Conservation (phyloP, 2,888 invertebrate species). For the Anthrax anthrax region DNA sequence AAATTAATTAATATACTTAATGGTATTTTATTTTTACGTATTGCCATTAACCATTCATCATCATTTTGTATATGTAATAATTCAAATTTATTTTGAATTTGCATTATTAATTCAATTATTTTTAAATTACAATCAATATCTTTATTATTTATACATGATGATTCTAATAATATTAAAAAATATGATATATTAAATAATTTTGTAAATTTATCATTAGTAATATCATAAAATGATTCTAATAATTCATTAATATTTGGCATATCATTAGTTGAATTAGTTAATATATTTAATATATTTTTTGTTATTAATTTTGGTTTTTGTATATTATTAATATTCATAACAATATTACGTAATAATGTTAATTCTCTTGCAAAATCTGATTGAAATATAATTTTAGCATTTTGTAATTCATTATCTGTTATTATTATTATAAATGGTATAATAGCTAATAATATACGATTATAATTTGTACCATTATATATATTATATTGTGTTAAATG, state of each 20-base stretch:
- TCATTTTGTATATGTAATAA: conserved; percentile 13
- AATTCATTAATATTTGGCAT: conserved; percentile 16
- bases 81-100: conserved; percentile 15
- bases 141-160: background rate
- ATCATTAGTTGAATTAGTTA: conserved; percentile 6
- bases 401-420: conserved; percentile 26
- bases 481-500: conserved; percentile 37
- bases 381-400: conserved; percentile 31
- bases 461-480: conserved; percentile 37
- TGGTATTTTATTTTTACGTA: conserved; percentile 37
- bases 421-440: conserved; percentile 48
- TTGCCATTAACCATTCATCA: conserved; percentile 27
- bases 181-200: conserved; percentile 19
- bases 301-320: background rate
- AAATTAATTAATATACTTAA: conserved; percentile 43
- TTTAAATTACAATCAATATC: conserved; percentile 10
- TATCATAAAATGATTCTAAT: conserved; percentile 20
- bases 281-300: background rate
- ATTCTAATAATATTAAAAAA: conserved; percentile 20
- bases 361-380: conserved; percentile 17
- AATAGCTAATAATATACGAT: conserved; percentile 40
- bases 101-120: conserved; percentile 17
- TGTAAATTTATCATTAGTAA: conserved; percentile 13
- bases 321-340: conserved; percentile 21
- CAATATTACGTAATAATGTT: background rate